These are phyloP conservation scores for Sprattus sprattus DNA, from an alignment of 2,113 vertebrate species.

Conservation along the genomic window DNA sequence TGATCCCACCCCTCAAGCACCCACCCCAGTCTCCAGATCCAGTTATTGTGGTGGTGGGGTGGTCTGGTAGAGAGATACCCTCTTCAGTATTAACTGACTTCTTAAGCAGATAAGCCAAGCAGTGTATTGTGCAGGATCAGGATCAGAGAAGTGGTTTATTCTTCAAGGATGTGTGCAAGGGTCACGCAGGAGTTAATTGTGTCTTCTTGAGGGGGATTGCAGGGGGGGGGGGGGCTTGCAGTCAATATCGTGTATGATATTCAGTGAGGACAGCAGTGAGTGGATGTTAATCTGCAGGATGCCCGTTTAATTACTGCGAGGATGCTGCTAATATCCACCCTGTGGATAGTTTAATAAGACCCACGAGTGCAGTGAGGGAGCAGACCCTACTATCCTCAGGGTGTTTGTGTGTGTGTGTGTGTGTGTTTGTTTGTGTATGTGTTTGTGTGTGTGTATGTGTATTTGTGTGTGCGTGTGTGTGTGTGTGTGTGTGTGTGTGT, in stretches of 20 bases:
- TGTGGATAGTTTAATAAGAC: conserved; percentile 10
- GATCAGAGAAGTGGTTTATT: neutral
- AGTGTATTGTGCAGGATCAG: neutral
- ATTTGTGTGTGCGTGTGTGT: neutral
- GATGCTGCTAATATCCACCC: conserved; percentile 15
- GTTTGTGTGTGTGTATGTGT: neutral
- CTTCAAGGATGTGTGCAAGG: neutral
- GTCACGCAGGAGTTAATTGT: neutral
- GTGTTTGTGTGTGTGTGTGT: neutral
- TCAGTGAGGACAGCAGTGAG: neutral
- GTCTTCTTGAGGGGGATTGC: neutral
- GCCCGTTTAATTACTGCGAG: conserved; percentile 1
- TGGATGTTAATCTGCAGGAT: neutral
- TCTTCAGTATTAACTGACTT: neutral
- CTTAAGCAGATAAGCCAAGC: neutral
- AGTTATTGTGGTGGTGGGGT: neutral
- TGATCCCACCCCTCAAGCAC: neutral
- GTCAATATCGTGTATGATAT: neutral
- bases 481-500: conserved; percentile 5
- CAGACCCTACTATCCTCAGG: neutral
- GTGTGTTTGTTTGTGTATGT: neutral
- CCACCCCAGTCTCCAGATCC: neutral
- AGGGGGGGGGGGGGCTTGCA: neutral
- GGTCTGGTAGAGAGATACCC: neutral
- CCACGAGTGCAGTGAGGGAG: neutral